Conservation (phyloP, 2,113 vertebrate genomes). For the Trogon surrucura region DNA sequence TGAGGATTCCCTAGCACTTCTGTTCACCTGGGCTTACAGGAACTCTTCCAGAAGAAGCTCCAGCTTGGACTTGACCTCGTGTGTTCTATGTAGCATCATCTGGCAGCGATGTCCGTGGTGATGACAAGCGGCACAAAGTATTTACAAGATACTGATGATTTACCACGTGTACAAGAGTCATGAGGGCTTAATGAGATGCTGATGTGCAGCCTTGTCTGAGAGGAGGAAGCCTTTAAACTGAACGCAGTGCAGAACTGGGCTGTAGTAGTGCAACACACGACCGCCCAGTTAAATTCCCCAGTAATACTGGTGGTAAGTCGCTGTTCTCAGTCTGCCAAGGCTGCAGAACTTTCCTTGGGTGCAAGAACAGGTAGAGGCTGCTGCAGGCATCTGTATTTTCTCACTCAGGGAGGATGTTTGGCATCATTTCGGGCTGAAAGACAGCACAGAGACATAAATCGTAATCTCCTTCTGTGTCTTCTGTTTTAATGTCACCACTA, state of each 20-base stretch:
- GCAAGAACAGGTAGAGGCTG: background rate
- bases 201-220: background rate
- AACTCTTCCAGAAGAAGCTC: background rate
- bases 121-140: background rate
- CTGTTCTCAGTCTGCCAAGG: background rate
- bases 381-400: background rate
- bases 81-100: background rate
- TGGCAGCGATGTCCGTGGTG: background rate
- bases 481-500: background rate
- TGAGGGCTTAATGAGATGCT: background rate
- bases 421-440: background rate
- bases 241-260: background rate
- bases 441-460: background rate
- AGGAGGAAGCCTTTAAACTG: background rate
- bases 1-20: background rate
- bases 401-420: background rate
- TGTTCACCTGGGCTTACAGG: background rate
- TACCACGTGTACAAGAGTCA: background rate
- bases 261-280: rapidly evolving
- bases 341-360: background rate
- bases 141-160: background rate
- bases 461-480: background rate
- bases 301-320: background rate
- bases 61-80: background rate
- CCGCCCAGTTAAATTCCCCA: background rate